A percentile compares a stretch with the other conserved stretches of the same genome.
Conservation (phyloP, 2,888 invertebrate species). For the Megaustenia siamemsis region DNA sequence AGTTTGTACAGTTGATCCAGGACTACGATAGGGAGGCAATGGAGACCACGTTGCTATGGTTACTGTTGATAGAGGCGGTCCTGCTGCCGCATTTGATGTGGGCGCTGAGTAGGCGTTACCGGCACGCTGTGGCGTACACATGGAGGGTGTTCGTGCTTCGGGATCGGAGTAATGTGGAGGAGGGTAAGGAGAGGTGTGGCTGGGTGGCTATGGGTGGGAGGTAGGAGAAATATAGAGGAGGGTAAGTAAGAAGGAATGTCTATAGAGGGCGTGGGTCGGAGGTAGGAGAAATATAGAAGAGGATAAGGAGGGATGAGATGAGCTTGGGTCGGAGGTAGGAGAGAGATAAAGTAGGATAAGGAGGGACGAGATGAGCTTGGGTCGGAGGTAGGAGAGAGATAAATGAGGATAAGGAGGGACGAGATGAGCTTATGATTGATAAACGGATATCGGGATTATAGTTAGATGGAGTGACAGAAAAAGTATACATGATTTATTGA, state of each 20-base stretch:
- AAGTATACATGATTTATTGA: no score
- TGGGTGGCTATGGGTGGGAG: not conserved
- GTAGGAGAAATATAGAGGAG: not conserved
- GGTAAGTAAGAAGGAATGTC: no score
- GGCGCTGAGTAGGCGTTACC: slow-evolving; percentile 69
- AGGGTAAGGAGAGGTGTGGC: slow-evolving; percentile 60
- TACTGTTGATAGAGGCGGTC: slow-evolving; percentile 66
- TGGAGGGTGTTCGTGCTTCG: slow-evolving; percentile 68
- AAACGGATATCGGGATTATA: no score
- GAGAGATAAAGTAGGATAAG: not conserved
- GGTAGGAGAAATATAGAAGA: not conserved
- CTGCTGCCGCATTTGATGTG: slow-evolving; percentile 70
- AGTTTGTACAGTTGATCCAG: slow-evolving; percentile 66
- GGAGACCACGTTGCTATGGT: slow-evolving; percentile 66
- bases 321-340: not conserved
- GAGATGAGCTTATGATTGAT: no score
- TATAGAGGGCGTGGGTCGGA: not conserved
- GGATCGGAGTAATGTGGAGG: slow-evolving; percentile 65
- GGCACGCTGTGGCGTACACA: slow-evolving; percentile 68
- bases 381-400: not conserved
- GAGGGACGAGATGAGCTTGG: no score
- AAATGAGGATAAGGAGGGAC: not conserved
- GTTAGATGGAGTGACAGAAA: no score
- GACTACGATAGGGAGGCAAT: slow-evolving; percentile 59
- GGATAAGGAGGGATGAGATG: not conserved